phyloP scores from a whole-genome alignment of 2,888 invertebrate genomes.

The Scrobipalpa atriplicella region DNA sequence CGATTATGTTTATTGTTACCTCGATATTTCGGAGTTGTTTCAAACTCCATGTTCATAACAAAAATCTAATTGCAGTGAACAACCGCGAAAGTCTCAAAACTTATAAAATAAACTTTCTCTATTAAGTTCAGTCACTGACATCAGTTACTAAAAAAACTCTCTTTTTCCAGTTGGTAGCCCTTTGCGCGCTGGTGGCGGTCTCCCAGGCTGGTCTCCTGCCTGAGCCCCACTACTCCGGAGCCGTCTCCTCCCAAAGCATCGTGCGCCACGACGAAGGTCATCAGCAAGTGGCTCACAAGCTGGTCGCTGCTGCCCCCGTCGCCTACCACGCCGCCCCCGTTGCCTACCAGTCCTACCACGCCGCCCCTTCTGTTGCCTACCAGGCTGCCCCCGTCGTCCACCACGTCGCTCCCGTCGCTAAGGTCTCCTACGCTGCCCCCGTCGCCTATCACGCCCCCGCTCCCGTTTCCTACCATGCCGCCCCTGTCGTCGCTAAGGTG shows the following conservation, averaged over 20 bases:
- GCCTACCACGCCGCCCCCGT: constrained; percentile 46
- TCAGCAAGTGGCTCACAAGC: constrained; percentile 42
- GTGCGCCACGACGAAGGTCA: constrained; percentile 61
- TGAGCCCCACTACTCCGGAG: constrained; percentile 60
- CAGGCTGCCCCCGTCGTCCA: constrained; percentile 28
- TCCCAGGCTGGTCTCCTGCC: constrained; percentile 50
- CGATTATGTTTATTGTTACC: too few relatives aligned
- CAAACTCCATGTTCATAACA: too few relatives aligned
- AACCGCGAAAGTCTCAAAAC: too few relatives aligned
- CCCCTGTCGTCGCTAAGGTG: constrained; percentile 47
- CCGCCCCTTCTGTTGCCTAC: constrained; percentile 37
- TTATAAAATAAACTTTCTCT: too few relatives aligned
- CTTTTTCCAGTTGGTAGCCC: constrained; percentile 41
- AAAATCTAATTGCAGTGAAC: too few relatives aligned
- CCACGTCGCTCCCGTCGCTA: constrained; percentile 36
- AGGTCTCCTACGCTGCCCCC: constrained; percentile 41
- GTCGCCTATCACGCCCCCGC: constrained; percentile 47
- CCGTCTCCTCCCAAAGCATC: constrained; percentile 63
- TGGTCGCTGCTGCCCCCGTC: constrained; percentile 43
- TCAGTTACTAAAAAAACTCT: too few relatives aligned
- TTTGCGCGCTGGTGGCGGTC: constrained; percentile 50
- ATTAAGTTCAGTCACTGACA: too few relatives aligned
- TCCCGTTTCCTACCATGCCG: constrained; percentile 49
- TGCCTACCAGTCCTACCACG: constrained; percentile 43
- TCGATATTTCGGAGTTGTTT: too few relatives aligned